Conservation (phyloP, 2,888 invertebrate species). For the Diarsia mendica region DNA sequence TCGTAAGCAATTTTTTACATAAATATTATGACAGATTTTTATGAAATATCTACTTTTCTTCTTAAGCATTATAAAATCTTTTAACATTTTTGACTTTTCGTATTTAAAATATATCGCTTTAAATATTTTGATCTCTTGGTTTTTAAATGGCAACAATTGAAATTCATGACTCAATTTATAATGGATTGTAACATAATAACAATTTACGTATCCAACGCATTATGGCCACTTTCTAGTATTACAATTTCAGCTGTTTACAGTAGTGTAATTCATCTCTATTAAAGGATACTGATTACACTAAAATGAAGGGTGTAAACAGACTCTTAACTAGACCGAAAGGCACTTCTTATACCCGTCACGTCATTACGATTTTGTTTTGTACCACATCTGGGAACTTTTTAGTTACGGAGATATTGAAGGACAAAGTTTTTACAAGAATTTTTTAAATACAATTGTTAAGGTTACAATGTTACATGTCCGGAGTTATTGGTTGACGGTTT, state of each 20-base stretch:
- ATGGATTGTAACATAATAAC: not conserved
- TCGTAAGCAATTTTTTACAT: constrained; percentile 39
- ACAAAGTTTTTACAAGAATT: no score
- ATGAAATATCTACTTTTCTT: constrained; percentile 33
- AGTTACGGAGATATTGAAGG: no score
- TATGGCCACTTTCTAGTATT: not conserved
- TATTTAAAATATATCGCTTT: constrained; percentile 41
- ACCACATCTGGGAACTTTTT: no score
- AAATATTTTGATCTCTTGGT: constrained; percentile 56
- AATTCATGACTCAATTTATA: not conserved
- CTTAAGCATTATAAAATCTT: constrained; percentile 35
- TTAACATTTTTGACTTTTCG: constrained; percentile 37
- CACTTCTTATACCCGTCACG: no score
- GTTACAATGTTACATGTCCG: no score
- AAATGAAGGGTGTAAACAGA: not conserved
- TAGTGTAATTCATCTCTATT: not conserved
- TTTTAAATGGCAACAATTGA: not conserved
- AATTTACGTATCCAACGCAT: not conserved
- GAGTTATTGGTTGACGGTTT: no score
- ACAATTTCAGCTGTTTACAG: not conserved
- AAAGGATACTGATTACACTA: not conserved
- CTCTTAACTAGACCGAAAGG: no score
- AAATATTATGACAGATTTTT: constrained; percentile 18
- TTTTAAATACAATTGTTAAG: no score
- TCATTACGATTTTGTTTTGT: no score